Base-by-base conservation (phyloP, 1,140 invertebrate species). In the Anastrepha obliqua region DNA sequence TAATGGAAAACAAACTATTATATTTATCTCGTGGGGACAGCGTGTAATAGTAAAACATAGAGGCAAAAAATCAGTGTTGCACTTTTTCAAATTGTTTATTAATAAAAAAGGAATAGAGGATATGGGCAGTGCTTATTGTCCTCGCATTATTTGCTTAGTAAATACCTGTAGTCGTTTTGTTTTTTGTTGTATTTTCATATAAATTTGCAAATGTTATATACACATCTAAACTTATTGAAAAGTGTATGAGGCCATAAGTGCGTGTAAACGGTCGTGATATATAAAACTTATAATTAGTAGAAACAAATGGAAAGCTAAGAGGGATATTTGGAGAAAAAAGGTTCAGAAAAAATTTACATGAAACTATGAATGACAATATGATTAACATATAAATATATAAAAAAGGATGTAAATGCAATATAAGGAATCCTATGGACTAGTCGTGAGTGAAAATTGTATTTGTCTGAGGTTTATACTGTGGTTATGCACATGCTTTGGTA, bases 401-500 rank as follows among this genome's bases (percentile, higher is more conserved):
- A 29, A 29, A 74, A 74, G 67, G 67, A 74, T 74, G 42, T 74
- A 44, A 17, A 15, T 74, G 17, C 7, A 47, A 20, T 85, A 58
- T 11, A 58, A 58, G 47, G 29, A 85, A 42, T 74, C 29, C 29
- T 42, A 20, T 29, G n/a, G 9, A 74, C 7, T 39, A 39, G 15
- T 39, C 7, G 29, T 13, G 67, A 17, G 15, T 8, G 74, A 81
- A 29, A 47, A 67, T 15, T 74, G 51, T 17, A 47, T 39, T 74
- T 51, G 9, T 59, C 59, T 85, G 58, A 0, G 81, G 13, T 8
- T 2, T 74, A 17, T 42, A 55, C 20, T 44, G 17, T 15, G 67
- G 42, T 6, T 8, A 55, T 81, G 47, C 64, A 74, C 15, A 94
- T 95, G 94, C 94, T 94, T 90, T 93, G 94, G 92, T 95, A 95